Evolutionary conservation across 2,113 vertebrate genomes (phyloP), one percentile per base, ranked within the genome.

Genomic region (Tympanuchus pallidicinctus): DNA sequence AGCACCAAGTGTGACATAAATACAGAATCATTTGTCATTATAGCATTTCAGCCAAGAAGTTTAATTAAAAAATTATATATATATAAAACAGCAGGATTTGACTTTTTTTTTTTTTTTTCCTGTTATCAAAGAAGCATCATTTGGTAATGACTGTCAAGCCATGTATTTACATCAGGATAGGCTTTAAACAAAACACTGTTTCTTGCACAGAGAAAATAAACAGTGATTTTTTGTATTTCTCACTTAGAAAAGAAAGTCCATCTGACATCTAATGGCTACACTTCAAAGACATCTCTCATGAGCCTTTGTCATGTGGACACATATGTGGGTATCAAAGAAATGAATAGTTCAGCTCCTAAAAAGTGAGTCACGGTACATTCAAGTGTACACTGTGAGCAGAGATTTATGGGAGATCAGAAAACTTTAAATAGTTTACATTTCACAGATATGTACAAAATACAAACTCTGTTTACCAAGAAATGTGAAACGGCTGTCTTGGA

Each of bases 401-500:
- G 45, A 85, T 93, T 86, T 90, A 64, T 75, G 45, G 48, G 86
- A 92, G 73, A 94, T 89, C 83, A 92, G 75, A 95, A 88, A 79
- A 67, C 30, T 93, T 93, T 70, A 36, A 94, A 97, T 86, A 96
- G 91, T 45, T 45, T 59, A 86, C 36, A 67, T 94, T 93, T 92
- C 8, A 48, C 82, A 96, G 93, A 93, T 60, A 95, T 88, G 87
- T 93, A 94, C 86, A 90, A 64, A 43, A 60, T 82, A 90, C 54
- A 86, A 79, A 84, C 50, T 60, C n/a, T 91, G 64, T 95, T 93
- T 94, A 90, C 82, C 34, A 88, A 85, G 91, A 88, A 94, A 93
- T 92, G 92, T 88, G 85, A 94, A 96, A 94, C 24, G 13, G 54
- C 84, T 88, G 57, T 57, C 77, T 84, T 92, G 95, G 84, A 94